Evolutionary conservation across 2,888 invertebrate genomes (phyloP).

Genomic region (Seira musarum): DNA sequence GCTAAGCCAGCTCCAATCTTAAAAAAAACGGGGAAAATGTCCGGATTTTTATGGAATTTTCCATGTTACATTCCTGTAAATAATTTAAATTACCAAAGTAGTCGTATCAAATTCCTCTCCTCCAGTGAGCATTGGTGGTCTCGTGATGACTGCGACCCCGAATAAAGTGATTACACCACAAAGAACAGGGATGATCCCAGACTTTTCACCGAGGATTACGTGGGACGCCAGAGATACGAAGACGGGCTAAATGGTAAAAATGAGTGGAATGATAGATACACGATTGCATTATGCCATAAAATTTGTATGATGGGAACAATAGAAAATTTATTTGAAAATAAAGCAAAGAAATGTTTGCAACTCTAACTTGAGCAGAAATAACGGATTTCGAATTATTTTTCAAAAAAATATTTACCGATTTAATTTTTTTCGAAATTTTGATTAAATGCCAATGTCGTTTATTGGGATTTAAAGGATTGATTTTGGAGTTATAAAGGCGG

Average conservation of each 20-base stretch:
- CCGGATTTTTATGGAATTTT: background rate
- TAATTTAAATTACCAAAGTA: conserved; percentile 57
- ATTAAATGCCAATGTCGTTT: background rate
- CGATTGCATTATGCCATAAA: no score
- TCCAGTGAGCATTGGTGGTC: conserved; percentile 66
- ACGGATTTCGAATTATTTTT: no score
- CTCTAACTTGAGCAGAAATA: no score
- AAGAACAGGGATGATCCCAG: conserved; percentile 63
- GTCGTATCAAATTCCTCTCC: conserved; percentile 59
- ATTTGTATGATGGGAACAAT: no score
- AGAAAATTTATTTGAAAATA: no score
- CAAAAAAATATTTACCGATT: no score
- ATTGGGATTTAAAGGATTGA: conserved; percentile 34
- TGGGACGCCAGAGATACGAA: conserved; percentile 56
- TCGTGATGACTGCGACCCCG: conserved; percentile 63
- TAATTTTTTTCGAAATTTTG: no score
- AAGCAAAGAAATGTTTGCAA: no score
- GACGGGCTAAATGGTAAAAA: conserved; percentile 36
- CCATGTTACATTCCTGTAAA: background rate
- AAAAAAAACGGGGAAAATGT: background rate
- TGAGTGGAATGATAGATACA: no score
- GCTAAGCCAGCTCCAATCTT: conserved; percentile 66
- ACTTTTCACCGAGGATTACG: conserved; percentile 63
- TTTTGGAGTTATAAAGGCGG: no score
- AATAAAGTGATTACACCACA: conserved; percentile 59